Conservation (phyloP, 2,797 vertebrate genomes). For the Pseudomugil tenellus region DNA sequence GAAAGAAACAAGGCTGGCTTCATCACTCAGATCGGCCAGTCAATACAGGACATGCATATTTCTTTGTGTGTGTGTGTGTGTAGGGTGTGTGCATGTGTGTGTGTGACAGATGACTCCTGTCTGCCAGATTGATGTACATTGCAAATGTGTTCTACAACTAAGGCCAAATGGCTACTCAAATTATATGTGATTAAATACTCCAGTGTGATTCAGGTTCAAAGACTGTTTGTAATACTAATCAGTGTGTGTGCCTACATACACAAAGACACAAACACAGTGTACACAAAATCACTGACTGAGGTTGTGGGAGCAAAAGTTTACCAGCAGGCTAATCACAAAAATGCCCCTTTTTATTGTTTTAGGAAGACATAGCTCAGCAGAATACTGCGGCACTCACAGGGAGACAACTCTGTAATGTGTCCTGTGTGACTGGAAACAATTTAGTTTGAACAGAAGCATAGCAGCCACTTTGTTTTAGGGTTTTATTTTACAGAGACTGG, state of each 20-base stretch:
- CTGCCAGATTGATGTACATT: constrained; percentile 60
- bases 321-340: constrained; percentile 78
- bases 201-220: constrained; percentile 69
- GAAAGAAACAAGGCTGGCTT: constrained; percentile 41
- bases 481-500: constrained; percentile 37
- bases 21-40: constrained; percentile 45
- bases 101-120: constrained; percentile 58
- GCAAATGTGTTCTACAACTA: constrained; percentile 49
- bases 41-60: constrained; percentile 49
- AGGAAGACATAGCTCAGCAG: constrained; percentile 82
- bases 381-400: constrained; percentile 51
- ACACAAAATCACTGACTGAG: constrained; percentile 59
- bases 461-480: constrained; percentile 48
- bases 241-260: constrained; percentile 33
- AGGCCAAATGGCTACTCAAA: constrained; percentile 69
- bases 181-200: constrained; percentile 77
- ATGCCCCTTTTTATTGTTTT: constrained; percentile 79
- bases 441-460: constrained; percentile 59
- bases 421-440: constrained; percentile 73
- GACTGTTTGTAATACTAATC: constrained; percentile 68
- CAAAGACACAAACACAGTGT: constrained; percentile 17
- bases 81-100: constrained; percentile 28
- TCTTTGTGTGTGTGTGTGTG: constrained; percentile 42
- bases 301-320: constrained; percentile 74
- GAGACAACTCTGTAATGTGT: constrained; percentile 56